Conservation (phyloP, 1,140 invertebrate species). For the Grapholita molesta region DNA sequence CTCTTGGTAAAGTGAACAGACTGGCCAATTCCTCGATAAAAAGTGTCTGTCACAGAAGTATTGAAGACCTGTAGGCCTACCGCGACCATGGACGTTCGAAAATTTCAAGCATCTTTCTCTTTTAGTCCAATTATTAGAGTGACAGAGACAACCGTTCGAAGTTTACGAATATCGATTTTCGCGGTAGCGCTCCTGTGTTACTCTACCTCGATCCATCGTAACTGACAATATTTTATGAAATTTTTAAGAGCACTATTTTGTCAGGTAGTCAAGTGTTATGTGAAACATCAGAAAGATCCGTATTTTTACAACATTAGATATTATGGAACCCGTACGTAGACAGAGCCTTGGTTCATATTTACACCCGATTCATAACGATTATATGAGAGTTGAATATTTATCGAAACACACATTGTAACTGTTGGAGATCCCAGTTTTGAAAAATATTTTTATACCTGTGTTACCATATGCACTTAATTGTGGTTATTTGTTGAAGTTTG, state of each 20-base stretch:
- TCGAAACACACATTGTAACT: conserved; percentile 5
- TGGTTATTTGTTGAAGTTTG: conserved; percentile 8
- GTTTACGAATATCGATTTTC: no score
- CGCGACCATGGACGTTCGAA: no score
- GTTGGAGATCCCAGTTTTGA: conserved; percentile 9
- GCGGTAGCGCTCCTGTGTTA: neutral
- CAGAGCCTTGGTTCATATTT: conserved; percentile 8
- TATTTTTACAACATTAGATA: conserved; percentile 15
- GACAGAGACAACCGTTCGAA: no score
- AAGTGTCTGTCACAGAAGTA: neutral
- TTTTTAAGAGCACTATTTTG: conserved; percentile 57
- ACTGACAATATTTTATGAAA: conserved; percentile 59
- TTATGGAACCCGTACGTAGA: conserved; percentile 5
- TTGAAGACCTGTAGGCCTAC: neutral
- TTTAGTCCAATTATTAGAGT: no score
- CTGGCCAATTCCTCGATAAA: neutral
- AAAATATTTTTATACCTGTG: conserved; percentile 17
- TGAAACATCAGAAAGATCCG: conserved; percentile 6
- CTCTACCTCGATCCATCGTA: conserved; percentile 24
- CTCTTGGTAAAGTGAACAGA: neutral
- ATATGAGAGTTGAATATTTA: conserved; percentile 17
- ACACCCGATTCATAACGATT: neutral
- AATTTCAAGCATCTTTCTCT: no score
- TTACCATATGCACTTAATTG: conserved; percentile 10
- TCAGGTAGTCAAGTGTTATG: conserved; percentile 27